Percentiles rank a stretch among this genome's conserved stretches.
Evolutionary conservation across 2,113 vertebrate genomes (phyloP).

Genomic region (Cryptotis parvus): DNA sequence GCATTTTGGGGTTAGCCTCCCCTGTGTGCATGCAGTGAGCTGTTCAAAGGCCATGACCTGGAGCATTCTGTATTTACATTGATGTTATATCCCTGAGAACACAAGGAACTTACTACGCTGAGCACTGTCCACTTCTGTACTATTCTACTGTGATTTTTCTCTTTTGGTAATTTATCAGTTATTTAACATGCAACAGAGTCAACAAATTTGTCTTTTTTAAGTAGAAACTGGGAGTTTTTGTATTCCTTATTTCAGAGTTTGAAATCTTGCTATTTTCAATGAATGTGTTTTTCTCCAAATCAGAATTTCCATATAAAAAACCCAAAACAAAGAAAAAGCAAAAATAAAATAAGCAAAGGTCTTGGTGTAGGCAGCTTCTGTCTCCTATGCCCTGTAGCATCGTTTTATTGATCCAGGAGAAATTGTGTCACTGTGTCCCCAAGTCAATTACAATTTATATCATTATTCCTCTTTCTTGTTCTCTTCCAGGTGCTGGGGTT

Average conservation of each 20-base stretch:
- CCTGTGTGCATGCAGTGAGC: background rate
- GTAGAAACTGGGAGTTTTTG: conserved; percentile 58
- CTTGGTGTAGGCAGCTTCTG: too few relatives aligned
- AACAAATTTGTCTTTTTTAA: conserved; percentile 82
- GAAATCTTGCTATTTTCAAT: background rate
- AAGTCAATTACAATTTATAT: background rate
- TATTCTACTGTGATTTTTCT: conserved; percentile 74
- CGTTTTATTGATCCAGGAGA: too few relatives aligned
- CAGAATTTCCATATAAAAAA: background rate
- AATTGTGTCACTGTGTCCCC: too few relatives aligned
- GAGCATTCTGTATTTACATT: conserved; percentile 55
- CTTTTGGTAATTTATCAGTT: conserved; percentile 83
- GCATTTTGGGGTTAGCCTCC: background rate
- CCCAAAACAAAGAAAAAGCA: accelerated
- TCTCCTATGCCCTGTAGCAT: too few relatives aligned
- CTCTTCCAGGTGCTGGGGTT: conserved; percentile 93
- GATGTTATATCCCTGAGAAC: conserved; percentile 34
- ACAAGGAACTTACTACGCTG: conserved; percentile 66
- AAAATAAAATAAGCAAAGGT: too few relatives aligned
- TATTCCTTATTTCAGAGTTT: conserved; percentile 34
- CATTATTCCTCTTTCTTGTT: background rate
- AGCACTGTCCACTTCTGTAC: conserved; percentile 56
- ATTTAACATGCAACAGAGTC: conserved; percentile 81
- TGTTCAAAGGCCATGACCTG: conserved; percentile 43
- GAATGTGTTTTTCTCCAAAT: background rate